Base-by-base conservation (phyloP, 1,140 invertebrate species). In the Dermatophagoides farinae region DNA sequence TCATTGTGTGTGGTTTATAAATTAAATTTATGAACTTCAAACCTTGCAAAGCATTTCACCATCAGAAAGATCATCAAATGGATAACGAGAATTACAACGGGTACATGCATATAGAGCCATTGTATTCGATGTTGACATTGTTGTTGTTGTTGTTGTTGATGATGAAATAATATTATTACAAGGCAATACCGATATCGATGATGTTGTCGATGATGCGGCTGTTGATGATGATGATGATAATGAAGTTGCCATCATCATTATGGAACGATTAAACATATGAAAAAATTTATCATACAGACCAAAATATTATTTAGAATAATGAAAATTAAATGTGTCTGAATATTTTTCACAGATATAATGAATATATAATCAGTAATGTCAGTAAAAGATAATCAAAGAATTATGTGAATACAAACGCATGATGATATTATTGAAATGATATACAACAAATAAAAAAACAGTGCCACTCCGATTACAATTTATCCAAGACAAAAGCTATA, bases 11-110 rank as follows among this genome's bases (percentile, higher is more conserved):
- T n/a, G 18, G 6, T 53, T 40, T 5, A 16, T 6, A 31, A 40
- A 39, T 51, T 40, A 25, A 49, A 16, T 22, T 59, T 12, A 25
- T n/a, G 9, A 49, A 14, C 4, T 9, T 62, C 75, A 76, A 78
- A 92, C 89, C 83, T 93, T 93, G 77, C 90, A 96, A 67, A 95
- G 78, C 71, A 95, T 89, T 76, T 93, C 88, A 40, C 88, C 88
- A 62, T 86, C 79, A 60, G 88, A 93, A 64, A 95, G 77, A 73
- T 95, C 89, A 72, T 95, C 90, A 74, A 93, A 95, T 53, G 88
- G 88, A 76, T 93, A 86, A 68, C 88, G 79, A 61, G 84, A 84
- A 72, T 92, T 93, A 76, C 90, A 95, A 71, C 85, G 83, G 55
- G 89, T 92, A 75, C 90, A 96, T 44, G 89, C 88, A 76, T 92